phyloP scores from a whole-genome alignment of 1,140 invertebrate genomes.

The Pentalonia nigronervosa region DNA sequence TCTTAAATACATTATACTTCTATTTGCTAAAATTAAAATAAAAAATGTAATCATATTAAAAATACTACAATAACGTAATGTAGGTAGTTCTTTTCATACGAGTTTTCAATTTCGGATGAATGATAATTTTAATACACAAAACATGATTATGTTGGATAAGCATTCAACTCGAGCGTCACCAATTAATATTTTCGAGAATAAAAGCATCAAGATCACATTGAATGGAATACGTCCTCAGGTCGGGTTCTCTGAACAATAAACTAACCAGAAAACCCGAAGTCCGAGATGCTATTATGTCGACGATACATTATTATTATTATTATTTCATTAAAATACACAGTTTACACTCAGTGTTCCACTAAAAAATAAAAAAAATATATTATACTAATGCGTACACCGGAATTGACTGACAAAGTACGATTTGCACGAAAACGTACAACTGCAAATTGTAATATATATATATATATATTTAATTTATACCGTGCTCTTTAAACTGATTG shows the following conservation, averaged over 20 bases:
- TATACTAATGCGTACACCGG: not conserved
- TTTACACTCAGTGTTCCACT: too few species aligned
- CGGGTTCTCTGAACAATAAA: not conserved
- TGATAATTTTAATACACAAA: not conserved
- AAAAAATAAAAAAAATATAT: too few species aligned
- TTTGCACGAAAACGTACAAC: not conserved
- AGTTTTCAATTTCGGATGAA: not conserved
- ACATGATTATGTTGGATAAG: not conserved
- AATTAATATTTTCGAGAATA: not conserved
- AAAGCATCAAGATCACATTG: conserved; percentile 3
- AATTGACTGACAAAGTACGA: not conserved
- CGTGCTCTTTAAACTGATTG: too few species aligned
- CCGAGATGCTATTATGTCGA: not conserved
- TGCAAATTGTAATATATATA: not conserved
- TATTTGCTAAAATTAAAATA: not conserved
- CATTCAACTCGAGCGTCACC: not conserved
- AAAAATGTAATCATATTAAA: conserved; percentile 6
- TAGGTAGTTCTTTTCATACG: not conserved
- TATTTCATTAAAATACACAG: not conserved
- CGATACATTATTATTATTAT: not conserved
- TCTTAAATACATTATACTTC: not conserved
- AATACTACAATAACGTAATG: not conserved
- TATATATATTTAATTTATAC: not conserved
- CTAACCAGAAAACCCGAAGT: not conserved
- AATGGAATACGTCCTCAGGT: not conserved